These are phyloP conservation scores for Noctua comes DNA, from an alignment of 2,888 invertebrate genomes.

Conservation along the genomic window DNA sequence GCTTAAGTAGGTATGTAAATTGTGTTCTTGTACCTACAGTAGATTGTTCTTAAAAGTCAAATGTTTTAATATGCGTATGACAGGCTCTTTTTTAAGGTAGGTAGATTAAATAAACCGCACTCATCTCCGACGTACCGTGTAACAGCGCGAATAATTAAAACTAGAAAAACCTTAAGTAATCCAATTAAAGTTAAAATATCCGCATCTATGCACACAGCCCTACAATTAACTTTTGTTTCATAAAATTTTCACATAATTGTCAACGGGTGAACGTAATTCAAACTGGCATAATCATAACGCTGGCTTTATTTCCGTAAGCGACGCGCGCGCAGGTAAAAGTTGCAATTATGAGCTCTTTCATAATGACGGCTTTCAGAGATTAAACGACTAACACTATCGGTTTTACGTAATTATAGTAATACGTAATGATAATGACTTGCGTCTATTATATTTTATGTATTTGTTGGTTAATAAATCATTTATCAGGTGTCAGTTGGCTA, in stretches of 20 bases:
- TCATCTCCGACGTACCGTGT: no score
- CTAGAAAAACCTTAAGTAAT: constrained; percentile 9
- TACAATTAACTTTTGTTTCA: constrained; percentile 63
- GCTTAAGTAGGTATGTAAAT: no score
- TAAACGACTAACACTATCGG: constrained; percentile 49
- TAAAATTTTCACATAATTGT: constrained; percentile 65
- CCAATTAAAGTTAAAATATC: constrained; percentile 18
- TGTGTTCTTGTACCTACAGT: neutral
- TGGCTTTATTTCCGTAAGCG: constrained; percentile 59
- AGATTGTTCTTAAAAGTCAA: neutral
- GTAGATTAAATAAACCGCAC: neutral
- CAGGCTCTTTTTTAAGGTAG: neutral
- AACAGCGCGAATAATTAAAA: neutral
- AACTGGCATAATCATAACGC: constrained; percentile 59
- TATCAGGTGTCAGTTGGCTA: neutral
- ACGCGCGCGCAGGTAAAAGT: constrained; percentile 65
- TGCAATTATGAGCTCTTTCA: constrained; percentile 62
- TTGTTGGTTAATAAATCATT: constrained; percentile 12
- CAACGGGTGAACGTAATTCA: constrained; percentile 62
- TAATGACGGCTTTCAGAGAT: constrained; percentile 52
- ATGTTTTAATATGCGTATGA: neutral
- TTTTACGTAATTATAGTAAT: constrained; percentile 55
- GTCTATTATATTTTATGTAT: constrained; percentile 14
- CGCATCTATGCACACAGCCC: constrained; percentile 43
- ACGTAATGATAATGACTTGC: constrained; percentile 39